Percentiles rank a stretch among this genome's conserved stretches.
These are phyloP conservation scores for Dolichotis patagonum DNA, from an alignment of 2,113 vertebrate genomes.

Conservation along the genomic window DNA sequence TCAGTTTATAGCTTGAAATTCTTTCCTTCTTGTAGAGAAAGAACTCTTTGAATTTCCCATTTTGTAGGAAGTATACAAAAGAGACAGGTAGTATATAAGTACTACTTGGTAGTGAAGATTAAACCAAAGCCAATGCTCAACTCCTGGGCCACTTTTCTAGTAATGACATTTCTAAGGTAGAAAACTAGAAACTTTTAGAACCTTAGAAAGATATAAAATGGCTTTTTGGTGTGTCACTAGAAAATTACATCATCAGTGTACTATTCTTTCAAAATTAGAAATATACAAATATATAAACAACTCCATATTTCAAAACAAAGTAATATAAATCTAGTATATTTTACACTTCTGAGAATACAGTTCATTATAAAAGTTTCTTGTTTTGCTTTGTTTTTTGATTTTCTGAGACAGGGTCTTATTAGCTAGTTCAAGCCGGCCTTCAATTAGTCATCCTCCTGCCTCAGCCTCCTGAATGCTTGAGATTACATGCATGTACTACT, in stretches of 20 bases:
- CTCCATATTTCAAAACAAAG: slow-evolving; percentile 33
- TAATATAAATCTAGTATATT: not conserved
- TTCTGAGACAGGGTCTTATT: not conserved
- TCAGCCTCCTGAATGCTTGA: not conserved
- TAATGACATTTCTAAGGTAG: not conserved
- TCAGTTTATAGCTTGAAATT: slow-evolving; percentile 44
- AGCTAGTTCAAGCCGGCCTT: not conserved
- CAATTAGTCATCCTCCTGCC: not conserved
- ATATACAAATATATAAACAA: slow-evolving; percentile 22
- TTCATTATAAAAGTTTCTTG: not conserved
- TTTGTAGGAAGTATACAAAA: slow-evolving; percentile 49
- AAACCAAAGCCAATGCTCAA: slow-evolving; percentile 58
- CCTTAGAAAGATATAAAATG: slow-evolving; percentile 33
- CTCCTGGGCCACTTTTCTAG: slow-evolving; percentile 14
- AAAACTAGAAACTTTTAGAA: slow-evolving; percentile 56
- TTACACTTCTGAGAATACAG: not conserved
- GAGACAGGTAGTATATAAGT: not conserved
- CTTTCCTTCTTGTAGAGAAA: not conserved
- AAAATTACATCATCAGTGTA: slow-evolving; percentile 24
- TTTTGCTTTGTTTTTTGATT: not conserved
- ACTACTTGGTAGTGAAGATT: not conserved
- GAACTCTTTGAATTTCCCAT: not conserved
- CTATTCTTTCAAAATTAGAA: slow-evolving; percentile 57
- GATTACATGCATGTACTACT: not conserved
- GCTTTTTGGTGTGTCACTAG: not conserved